Conservation (phyloP, 1,140 invertebrate genomes). For the Glossosoma conforme region DNA sequence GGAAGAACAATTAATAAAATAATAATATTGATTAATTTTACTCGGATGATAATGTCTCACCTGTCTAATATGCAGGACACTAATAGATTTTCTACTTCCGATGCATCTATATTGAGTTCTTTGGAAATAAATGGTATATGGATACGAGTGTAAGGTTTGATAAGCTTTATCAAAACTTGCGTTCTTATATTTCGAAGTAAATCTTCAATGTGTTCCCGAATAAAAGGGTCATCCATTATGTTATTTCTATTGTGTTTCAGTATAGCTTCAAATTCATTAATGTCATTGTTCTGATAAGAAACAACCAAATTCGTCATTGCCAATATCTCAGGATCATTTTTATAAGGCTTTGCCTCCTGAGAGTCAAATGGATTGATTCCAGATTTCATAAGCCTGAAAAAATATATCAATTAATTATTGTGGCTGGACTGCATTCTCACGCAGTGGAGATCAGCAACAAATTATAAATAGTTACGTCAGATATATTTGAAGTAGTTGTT, state of each 20-base stretch:
- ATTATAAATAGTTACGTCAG: not conserved
- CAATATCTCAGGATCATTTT: constrained; percentile 98
- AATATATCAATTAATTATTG: not conserved
- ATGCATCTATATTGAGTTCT: constrained; percentile 93
- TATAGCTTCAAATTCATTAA: constrained; percentile 97
- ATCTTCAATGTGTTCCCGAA: constrained; percentile 98
- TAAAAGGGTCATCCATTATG: constrained; percentile 99
- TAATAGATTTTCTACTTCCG: constrained; percentile 93
- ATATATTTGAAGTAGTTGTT: constrained; percentile 7
- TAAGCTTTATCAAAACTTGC: constrained; percentile 96
- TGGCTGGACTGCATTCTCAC: not conserved
- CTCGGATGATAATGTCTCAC: constrained; percentile 47
- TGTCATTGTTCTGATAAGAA: constrained; percentile 99
- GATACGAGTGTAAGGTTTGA: constrained; percentile 97
- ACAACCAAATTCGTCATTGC: constrained; percentile 99
- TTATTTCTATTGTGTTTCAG: constrained; percentile 91
- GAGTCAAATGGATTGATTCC: constrained; percentile 99
- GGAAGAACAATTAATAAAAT: not conserved
- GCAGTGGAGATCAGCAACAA: not conserved
- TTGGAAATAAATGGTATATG: constrained; percentile 97
- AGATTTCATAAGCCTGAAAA: constrained; percentile 92
- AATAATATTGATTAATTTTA: not conserved
- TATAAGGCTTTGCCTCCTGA: constrained; percentile 99
- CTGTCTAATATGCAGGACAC: constrained; percentile 99
- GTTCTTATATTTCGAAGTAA: constrained; percentile 94